These are phyloP conservation scores for Imbricaverruca yamaguchii DNA, from an alignment of 2,888 invertebrate species.

Conservation along the genomic window DNA sequence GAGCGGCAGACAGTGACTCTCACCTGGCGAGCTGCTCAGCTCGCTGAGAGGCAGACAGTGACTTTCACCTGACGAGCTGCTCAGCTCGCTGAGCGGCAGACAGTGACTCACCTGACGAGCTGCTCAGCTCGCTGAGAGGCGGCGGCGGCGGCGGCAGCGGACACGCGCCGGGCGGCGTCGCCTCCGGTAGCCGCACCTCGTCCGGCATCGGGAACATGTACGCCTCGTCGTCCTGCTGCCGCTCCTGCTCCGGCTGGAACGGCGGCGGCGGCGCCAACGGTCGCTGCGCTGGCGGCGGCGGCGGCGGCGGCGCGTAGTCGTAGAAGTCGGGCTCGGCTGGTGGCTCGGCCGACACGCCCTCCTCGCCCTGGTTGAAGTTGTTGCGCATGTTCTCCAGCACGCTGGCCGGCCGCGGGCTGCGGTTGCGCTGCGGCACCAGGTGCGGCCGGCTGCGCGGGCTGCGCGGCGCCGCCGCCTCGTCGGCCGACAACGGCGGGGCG, in stretches of 20 bases:
- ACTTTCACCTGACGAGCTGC: too few relatives aligned
- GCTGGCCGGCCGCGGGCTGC: conserved; percentile 19
- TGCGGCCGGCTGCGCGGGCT: neutral
- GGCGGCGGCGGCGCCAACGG: conserved; percentile 3
- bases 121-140: too few relatives aligned
- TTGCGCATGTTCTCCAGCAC: conserved; percentile 20
- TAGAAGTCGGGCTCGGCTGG: neutral
- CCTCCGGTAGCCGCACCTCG: neutral
- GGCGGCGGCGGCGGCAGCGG: neutral
- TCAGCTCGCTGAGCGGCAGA: too few relatives aligned
- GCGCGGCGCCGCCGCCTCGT: neutral
- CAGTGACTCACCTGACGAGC: too few relatives aligned
- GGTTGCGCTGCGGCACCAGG: neutral
- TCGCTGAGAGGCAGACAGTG: too few relatives aligned
- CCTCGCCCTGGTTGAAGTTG: conserved; percentile 21
- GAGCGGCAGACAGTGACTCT: too few relatives aligned
- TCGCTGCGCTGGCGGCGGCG: neutral
- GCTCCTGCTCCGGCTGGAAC: neutral
- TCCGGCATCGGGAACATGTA: neutral
- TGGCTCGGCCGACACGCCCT: neutral
- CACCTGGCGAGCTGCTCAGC: too few relatives aligned
- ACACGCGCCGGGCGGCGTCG: neutral
- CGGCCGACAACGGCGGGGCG: neutral
- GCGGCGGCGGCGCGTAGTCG: neutral
- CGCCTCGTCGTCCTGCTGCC: neutral